Base-by-base conservation (phyloP, 2,888 invertebrate genomes). In the Apodemia duryi region DNA sequence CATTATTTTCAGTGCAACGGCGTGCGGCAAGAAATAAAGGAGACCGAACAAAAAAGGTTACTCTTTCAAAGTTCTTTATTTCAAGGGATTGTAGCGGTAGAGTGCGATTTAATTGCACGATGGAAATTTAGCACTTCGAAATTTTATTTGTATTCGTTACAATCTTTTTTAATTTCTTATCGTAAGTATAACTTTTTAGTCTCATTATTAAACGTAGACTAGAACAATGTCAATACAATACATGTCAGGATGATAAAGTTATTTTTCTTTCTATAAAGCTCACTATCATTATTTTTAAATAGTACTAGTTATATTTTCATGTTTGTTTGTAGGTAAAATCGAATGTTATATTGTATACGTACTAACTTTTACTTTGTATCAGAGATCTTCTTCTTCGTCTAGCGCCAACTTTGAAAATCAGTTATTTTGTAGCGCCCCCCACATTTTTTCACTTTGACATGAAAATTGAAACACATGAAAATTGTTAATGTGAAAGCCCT, bases 21-120 rank as follows among this genome's bases (percentile, higher is more conserved):
- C 77, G 74, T 77, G 74, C 75, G 71, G 74, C 73, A 76, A 82
- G 80, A 82, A 83, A 84, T 83, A 86, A 81, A 85, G 78, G 79
- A 78, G 69, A 73, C 70, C 72, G 79, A 83, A 83, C 83, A 85
- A 86, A 88, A 88, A 86, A 84, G 80, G 80, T 82, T 82, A 80
- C 81, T 84, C 82, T 82, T 84, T 84, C 83, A 85, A 84, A 87
- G 81, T 88, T 85, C 88, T 88, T 87, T 89, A 89, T 86, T 89
- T 84, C 79, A 85, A 85, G 84, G 85, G 84, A 87, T 85, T 88
- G 86, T 83, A 84, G 82, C 84, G 80, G 81, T 84, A 86, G 86
- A 89, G 85, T 88, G 88, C 77, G 86, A 85, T 90, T 88, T 90
- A 90, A 89, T 90, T 90, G 87, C 84, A 84, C 81, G 80, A 80